These are phyloP conservation scores for Ommatoiulus sabulosus DNA, from an alignment of 2,888 invertebrate species.

Conservation along the genomic window DNA sequence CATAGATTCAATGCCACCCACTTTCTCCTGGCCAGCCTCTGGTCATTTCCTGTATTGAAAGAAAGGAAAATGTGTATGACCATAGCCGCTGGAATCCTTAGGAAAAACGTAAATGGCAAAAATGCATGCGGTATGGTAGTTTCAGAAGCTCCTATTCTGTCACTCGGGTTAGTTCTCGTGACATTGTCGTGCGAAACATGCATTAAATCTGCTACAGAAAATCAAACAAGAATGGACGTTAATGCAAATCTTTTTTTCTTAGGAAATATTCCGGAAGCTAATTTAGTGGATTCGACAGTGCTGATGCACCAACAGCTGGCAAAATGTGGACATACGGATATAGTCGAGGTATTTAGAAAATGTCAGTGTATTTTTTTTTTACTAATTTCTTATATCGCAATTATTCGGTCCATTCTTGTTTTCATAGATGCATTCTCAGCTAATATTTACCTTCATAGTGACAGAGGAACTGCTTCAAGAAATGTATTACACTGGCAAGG, in stretches of 20 bases:
- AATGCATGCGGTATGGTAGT: constrained; percentile 8
- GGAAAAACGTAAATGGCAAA: background rate
- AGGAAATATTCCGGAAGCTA: background rate
- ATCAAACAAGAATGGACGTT: background rate
- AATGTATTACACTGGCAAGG: constrained; percentile 46
- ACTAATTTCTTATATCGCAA: background rate
- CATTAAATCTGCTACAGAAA: background rate
- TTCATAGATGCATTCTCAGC: background rate
- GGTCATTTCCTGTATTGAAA: constrained; percentile 10
- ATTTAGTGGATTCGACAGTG: background rate
- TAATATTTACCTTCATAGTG: constrained; percentile 49
- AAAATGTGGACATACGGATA: background rate
- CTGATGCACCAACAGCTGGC: background rate
- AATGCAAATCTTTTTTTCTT: background rate
- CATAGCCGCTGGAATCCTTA: background rate
- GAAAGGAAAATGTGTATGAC: background rate
- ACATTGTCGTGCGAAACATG: background rate
- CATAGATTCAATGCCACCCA: constrained; percentile 19
- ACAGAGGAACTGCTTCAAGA: constrained; percentile 46
- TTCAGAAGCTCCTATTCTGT: background rate
- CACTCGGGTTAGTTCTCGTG: background rate
- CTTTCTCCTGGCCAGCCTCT: constrained; percentile 19
- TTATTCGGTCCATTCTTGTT: background rate
- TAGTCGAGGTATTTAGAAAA: background rate
- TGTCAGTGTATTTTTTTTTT: background rate